Percentiles rank a stretch among this genome's conserved stretches.
These are phyloP conservation scores for Leucosticte australis DNA, from an alignment of 2,113 vertebrate genomes.

Conservation along the genomic window DNA sequence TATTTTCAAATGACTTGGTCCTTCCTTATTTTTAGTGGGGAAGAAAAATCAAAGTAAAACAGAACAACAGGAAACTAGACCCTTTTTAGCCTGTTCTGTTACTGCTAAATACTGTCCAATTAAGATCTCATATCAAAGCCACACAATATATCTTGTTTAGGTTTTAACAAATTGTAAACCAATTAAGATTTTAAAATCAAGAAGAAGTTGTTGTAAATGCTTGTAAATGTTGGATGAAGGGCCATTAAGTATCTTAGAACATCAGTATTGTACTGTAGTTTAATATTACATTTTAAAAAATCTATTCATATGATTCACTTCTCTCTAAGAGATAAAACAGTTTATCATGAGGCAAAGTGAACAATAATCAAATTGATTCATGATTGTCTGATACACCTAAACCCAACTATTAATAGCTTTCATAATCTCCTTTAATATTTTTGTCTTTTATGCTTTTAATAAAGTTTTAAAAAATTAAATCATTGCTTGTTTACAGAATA, in stretches of 20 bases:
- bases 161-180: neutral
- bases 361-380: neutral
- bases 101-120: neutral
- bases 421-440: neutral
- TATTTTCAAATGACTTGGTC: neutral
- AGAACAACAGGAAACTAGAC: neutral
- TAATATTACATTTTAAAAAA: neutral
- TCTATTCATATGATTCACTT: neutral
- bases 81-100: neutral
- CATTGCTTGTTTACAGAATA: neutral
- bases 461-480: neutral
- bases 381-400: neutral
- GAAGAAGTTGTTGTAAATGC: neutral
- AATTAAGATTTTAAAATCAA: neutral
- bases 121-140: neutral
- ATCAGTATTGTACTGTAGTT: neutral
- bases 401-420: neutral
- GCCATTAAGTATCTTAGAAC: neutral
- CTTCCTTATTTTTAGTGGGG: neutral
- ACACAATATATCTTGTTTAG: neutral
- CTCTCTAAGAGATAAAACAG: neutral
- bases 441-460: neutral
- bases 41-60: neutral
- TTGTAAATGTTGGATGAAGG: neutral
- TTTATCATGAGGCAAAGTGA: neutral